Evolutionary conservation across 2,888 invertebrate species (phyloP), one percentile per base, ranked within the genome.

Genomic region (Meteorus cinctellus): DNA sequence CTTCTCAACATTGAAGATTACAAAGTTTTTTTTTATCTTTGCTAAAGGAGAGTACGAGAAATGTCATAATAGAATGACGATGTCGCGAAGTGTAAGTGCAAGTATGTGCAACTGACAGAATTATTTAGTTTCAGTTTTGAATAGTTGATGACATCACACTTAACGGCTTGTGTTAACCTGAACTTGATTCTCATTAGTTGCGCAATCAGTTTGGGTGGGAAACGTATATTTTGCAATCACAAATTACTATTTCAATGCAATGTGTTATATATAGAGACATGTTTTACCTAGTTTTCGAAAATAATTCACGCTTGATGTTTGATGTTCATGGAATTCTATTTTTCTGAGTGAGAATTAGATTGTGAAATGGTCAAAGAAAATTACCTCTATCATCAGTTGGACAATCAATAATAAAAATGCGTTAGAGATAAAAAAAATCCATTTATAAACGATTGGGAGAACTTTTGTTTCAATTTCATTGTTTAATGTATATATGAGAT

Each of bases 91-190:
- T 65, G 34, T 34, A 3, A 62, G 60, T 48, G n/a, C 6, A 29
- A 34, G 63, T 68, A 65, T 48, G 34, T 48, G 16, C n/a, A 51
- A 72, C 19, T 41, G 24, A 12, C 29, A 45, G 48, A 8, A 60
- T 19, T 62, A 77, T 77, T 77, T 75, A 78, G 73, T 80, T 78
- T 76, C 72, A 70, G 72, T 78, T 41, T 76, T 69, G 74, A 82
- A 81, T 78, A 76, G 79, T 75, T 75, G 77, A 73, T 83, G 84
- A 83, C 82, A 82, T 84, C 82, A 83, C 63, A n/a, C 59, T 34
- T 62, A 67, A 74, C 70, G 63, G 71, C 66, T 65, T 45, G 65
- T 74, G 76, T 73, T 76, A 60, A 79, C 80, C 65, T 84, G 84
- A 84, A 83, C 83, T 84, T 84, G 81, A 81, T 80, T 77, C 75